A percentile compares a stretch with the other conserved stretches of the same genome.
Conservation (phyloP, 1,140 invertebrate species). For the Caenorhabditis briggsae region DNA sequence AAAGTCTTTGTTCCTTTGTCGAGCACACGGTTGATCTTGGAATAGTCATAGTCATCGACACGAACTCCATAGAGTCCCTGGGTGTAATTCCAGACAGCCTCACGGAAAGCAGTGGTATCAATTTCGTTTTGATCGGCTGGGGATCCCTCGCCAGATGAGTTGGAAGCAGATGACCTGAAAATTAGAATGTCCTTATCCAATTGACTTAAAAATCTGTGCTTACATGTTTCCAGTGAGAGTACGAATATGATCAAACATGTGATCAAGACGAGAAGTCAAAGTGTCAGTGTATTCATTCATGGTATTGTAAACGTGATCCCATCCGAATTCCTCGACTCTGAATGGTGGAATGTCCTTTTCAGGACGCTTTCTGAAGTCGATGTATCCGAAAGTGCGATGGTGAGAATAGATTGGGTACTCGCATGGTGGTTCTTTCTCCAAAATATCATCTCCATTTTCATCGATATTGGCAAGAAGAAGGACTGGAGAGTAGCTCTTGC, state of each 20-base stretch:
- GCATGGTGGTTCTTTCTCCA: slow-evolving; percentile 38
- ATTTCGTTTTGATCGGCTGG: slow-evolving; percentile 29
- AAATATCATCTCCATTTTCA: slow-evolving; percentile 35
- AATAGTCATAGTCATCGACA: slow-evolving; percentile 46
- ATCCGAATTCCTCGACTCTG: slow-evolving; percentile 41
- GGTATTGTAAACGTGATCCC: slow-evolving; percentile 45
- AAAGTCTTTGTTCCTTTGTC: slow-evolving; percentile 40
- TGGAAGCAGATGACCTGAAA: neutral
- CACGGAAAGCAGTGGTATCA: slow-evolving; percentile 38
- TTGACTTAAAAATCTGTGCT: neutral
- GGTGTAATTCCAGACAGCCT: slow-evolving; percentile 39
- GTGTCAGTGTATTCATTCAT: slow-evolving; percentile 44
- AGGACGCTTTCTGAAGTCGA: slow-evolving; percentile 14
- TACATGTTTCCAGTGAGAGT: slow-evolving; percentile 30
- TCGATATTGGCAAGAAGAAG: slow-evolving; percentile 23
- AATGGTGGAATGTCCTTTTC: slow-evolving; percentile 38
- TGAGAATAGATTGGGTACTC: slow-evolving; percentile 42
- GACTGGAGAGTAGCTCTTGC: slow-evolving; percentile 9
- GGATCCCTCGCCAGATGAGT: slow-evolving; percentile 4
- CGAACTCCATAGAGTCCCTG: slow-evolving; percentile 38
- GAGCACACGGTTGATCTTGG: slow-evolving; percentile 3
- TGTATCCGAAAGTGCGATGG: slow-evolving; percentile 45
- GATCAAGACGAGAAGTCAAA: slow-evolving; percentile 25
- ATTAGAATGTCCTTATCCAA: neutral
- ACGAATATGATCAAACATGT: slow-evolving; percentile 35